Conservation (phyloP, 2,888 invertebrate species). For the Marasmarcha lunaedactyla region DNA sequence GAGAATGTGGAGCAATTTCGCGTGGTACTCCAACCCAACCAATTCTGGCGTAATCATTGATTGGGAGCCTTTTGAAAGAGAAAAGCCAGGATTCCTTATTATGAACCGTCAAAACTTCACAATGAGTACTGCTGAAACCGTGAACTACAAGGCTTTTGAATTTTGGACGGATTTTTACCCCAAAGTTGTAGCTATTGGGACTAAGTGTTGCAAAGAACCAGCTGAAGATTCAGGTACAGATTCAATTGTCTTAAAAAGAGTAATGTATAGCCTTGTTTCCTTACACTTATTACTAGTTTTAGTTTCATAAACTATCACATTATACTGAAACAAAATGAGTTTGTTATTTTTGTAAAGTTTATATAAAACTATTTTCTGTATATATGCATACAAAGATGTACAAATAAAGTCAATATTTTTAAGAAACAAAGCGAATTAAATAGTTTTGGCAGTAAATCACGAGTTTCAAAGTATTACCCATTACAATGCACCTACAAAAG, state of each 20-base stretch:
- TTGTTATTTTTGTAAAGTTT: conserved; percentile 58
- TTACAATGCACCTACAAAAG: no score
- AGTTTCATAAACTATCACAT: conserved; percentile 27
- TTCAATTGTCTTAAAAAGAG: conserved; percentile 24
- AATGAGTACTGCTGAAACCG: conserved; percentile 75
- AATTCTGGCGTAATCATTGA: conserved; percentile 78
- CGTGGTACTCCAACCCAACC: conserved; percentile 78
- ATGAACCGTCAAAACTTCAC: conserved; percentile 80
- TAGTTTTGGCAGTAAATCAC: no score
- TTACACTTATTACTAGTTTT: conserved; percentile 33
- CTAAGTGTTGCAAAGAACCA: conserved; percentile 78
- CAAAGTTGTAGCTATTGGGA: conserved; percentile 77
- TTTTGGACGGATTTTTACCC: conserved; percentile 91
- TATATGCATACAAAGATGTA: background rate
- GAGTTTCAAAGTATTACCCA: no score
- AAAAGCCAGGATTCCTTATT: conserved; percentile 77
- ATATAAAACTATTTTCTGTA: conserved; percentile 28
- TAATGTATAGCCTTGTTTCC: conserved; percentile 30
- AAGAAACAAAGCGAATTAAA: no score
- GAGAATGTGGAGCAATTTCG: conserved; percentile 85
- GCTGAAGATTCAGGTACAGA: conserved; percentile 46
- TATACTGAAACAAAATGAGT: conserved; percentile 6
- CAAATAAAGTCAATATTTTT: no score
- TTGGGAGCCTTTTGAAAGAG: conserved; percentile 79
- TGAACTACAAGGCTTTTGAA: conserved; percentile 82